Base-by-base conservation (phyloP, 2,113 vertebrate genomes). In the Nothocercus nigrocapillus region DNA sequence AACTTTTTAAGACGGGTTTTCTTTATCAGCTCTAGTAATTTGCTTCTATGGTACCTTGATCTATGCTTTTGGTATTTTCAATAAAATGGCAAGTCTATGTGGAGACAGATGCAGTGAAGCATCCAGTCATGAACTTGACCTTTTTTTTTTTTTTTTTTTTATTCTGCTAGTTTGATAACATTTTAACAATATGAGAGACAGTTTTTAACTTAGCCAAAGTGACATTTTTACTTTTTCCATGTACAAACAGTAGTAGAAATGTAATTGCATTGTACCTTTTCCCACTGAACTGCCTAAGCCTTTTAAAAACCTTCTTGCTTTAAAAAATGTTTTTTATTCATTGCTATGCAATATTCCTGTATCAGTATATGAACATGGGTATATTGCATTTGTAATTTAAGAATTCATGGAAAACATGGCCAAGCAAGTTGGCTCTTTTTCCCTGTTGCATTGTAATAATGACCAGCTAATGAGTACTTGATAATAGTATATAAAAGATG, bases 61-160 rank as follows among this genome's bases (percentile, higher is more conserved):
- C 88, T 97, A 93, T 96, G 88, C 94, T 76, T 85, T 91, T 98
- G 97, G 85, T 97, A 97, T 97, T 98, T 98, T 96, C 92, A 91
- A 88, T 82, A 89, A 98, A 97, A 97, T 97, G 97, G 97, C 97
- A 97, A 96, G 90, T 94, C 93, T 83, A 56, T 88, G 83, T 90
- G 93, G 92, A 96, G 96, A 93, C 59, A 78, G 61, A 95, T 54
- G 67, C 83, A 96, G 34, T 91, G 95, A 96, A 95, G 95, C 73
- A 93, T 91, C 61, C 69, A 97, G 78, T 87, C 92, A 90, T 94
- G 85, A 91, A 86, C 80, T 89, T 96, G 95, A 95, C 97, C 86
- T 97, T 95, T 97, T 96, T 94, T 96, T 54, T 95, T 97, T 96
- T 94, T 96, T 54, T 97, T 95, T 97, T 96, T 94, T 96, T 54